Evolutionary conservation across 2,888 invertebrate genomes (phyloP).

Genomic region (Drosophila gaucha): DNA sequence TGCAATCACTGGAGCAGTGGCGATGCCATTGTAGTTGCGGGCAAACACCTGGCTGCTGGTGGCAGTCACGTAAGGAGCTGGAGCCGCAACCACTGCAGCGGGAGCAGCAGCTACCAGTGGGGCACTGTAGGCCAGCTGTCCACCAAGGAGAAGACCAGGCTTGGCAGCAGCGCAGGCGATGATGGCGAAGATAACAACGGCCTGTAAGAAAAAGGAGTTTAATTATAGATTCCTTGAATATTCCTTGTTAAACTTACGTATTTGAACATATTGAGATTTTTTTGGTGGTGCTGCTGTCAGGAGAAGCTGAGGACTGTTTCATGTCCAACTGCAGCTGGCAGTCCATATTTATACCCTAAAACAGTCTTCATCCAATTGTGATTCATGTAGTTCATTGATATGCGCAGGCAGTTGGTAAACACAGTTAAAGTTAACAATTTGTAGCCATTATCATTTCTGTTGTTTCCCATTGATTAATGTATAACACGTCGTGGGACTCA

Average conservation of each 20-base stretch:
- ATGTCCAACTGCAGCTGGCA: background rate
- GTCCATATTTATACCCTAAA: conserved; percentile 10
- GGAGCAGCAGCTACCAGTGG: conserved; percentile 17
- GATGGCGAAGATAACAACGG: conserved; percentile 51
- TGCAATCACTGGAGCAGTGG: conserved; percentile 25
- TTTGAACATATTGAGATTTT: conserved; percentile 64
- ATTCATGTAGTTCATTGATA: conserved; percentile 42
- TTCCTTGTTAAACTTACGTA: conserved; percentile 49
- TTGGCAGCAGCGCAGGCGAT: conserved; percentile 67
- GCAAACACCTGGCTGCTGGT: conserved; percentile 76
- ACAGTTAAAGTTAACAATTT: conserved; percentile 23
- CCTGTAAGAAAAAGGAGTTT: conserved; percentile 21
- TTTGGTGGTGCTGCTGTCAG: background rate
- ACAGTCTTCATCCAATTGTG: conserved; percentile 21
- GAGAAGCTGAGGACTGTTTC: background rate
- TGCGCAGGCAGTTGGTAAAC: conserved; percentile 11
- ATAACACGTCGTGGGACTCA: conserved; percentile 21
- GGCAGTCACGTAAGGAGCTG: conserved; percentile 64
- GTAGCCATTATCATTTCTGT: conserved; percentile 10
- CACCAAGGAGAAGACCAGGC: conserved; percentile 50
- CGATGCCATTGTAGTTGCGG: conserved; percentile 70
- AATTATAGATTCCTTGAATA: conserved; percentile 45
- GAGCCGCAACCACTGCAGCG: conserved; percentile 60
- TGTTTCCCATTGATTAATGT: conserved; percentile 28
- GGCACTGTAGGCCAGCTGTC: conserved; percentile 47